Conservation (phyloP, 2,113 vertebrate species). For the Apaloderma vittatum region DNA sequence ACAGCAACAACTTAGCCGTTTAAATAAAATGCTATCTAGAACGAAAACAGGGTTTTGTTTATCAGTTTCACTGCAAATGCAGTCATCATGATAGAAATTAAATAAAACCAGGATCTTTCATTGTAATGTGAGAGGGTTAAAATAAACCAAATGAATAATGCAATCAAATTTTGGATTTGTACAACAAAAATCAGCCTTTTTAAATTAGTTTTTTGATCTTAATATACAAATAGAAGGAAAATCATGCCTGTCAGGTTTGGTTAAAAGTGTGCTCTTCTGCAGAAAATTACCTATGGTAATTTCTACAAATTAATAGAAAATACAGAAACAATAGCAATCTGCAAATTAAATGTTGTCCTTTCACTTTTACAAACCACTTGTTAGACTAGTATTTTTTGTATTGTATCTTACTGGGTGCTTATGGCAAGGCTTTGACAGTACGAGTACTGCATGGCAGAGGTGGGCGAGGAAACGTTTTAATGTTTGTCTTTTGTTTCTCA, state of each 20-base stretch:
- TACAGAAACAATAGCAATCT: background rate
- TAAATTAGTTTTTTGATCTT: background rate
- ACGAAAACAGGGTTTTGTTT: background rate
- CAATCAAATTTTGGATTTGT: background rate
- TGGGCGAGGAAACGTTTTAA: background rate
- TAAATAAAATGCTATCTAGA: background rate
- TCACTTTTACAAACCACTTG: background rate
- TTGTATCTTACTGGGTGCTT: background rate
- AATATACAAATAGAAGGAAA: background rate
- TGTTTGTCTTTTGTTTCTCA: background rate
- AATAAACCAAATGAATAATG: background rate
- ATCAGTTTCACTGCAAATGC: background rate
- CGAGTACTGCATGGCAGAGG: background rate
- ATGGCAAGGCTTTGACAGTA: background rate
- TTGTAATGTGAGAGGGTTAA: background rate
- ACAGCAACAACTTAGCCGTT: background rate
- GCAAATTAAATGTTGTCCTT: background rate
- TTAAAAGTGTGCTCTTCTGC: background rate
- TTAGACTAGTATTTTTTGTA: background rate
- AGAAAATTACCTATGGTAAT: background rate
- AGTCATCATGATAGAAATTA: fast-evolving
- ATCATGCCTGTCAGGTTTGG: background rate
- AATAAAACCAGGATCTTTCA: background rate
- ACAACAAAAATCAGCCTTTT: background rate
- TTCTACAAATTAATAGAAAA: background rate